Base-by-base conservation (phyloP, 2,113 vertebrate genomes). In the Albula goreensis region DNA sequence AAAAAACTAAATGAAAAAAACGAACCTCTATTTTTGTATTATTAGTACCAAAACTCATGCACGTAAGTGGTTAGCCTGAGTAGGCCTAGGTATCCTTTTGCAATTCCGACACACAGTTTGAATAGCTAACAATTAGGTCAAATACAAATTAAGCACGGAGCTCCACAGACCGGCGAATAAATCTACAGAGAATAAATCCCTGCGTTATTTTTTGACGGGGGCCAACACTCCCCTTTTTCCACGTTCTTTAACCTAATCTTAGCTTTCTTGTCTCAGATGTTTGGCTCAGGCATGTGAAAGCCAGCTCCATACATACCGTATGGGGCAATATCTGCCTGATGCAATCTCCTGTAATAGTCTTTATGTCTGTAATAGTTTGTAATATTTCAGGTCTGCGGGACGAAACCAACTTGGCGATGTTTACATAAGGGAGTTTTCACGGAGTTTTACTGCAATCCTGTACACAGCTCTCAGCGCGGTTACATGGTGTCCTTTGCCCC, bases 261-360 rank as follows among this genome's bases (percentile, higher is more conserved):
- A 41, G 25, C 78, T 57, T 50, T 22, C 31, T 57, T 19, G 60
- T 63, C 60, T 80, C 56, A 7, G 41, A 50, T 12, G 77, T 52
- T 15, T 85, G 53, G 74, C 70, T 48, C 25, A 53, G 74, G 17
- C 83, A 52, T 78, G 66, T 78, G 74, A 8, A n/a, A n/a, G 66
- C 66, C 66, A 74, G 66, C 66, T 31, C n/a, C 66, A 31, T 74
- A 74, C 66, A 74, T 74, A 74, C 66, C 25, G n/a, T 74, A 78
- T 82, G 83, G 10, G 83, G 15, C 15, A 81, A 31, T 17, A 1
- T 9, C 5, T 12, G 56, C 15, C 78, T 85, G 84, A 85, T 85
- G 84, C 81, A 85, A 85, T 78, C 60, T 9, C 31, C 78, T 49
- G 84, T 50, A 85, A 85, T 5, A 48, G 4, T 31, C 48, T 2